Conservation (phyloP, 2,113 vertebrate species). For the Siniperca chuatsi region DNA sequence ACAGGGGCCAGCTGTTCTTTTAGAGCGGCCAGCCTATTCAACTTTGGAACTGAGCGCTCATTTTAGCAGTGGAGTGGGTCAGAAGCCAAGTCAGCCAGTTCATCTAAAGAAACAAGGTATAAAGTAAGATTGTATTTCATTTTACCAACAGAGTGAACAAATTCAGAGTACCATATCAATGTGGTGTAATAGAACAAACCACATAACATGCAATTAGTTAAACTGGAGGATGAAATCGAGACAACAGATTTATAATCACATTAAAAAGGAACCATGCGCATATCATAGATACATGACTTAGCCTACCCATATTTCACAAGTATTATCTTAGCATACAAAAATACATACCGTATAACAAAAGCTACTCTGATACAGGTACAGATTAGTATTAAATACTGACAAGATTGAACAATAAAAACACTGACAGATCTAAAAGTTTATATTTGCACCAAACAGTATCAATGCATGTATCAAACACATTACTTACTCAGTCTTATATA, state of each 20-base stretch:
- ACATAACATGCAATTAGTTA: not conserved
- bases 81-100: not conserved
- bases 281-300: not conserved
- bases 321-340: not conserved
- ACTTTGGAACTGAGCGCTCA: not conserved
- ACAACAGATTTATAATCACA: too few relatives aligned
- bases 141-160: not conserved
- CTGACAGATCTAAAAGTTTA: not conserved
- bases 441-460: not conserved
- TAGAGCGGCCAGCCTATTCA: not conserved
- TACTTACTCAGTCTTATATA: not conserved
- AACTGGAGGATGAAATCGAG: not conserved
- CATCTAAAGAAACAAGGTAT: not conserved
- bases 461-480: not conserved
- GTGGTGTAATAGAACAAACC: not conserved
- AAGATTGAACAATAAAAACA: not conserved
- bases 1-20: not conserved
- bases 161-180: not conserved
- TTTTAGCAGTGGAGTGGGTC: not conserved
- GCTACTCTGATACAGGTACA: not conserved
- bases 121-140: not conserved
- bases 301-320: not conserved
- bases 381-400: too few relatives aligned
- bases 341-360: not conserved
- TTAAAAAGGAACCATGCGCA: not conserved